Base-by-base conservation (phyloP, 2,797 vertebrate genomes). In the Columba guinea region DNA sequence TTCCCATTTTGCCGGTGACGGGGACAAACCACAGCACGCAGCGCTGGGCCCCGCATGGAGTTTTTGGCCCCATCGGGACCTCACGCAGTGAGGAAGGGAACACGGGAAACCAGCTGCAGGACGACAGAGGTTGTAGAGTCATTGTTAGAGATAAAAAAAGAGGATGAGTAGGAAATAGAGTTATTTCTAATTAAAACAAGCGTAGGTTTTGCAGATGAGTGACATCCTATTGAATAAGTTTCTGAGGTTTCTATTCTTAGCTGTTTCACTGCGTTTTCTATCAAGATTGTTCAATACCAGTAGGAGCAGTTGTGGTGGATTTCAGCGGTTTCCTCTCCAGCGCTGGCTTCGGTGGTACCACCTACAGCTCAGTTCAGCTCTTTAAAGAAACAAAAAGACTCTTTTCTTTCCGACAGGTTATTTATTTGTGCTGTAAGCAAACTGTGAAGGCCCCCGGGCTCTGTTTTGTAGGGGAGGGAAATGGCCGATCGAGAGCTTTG, bases 351-450 rank as follows among this genome's bases (percentile, higher is more conserved):
- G 2, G 24, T 30, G 71, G 83, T 58, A 73, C 51, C 51, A 17
- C 23, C 3, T 1, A 10, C 44, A 96, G 80, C 69, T 64, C 49
- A 7, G 30, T 63, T 55, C 24, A 75, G 73, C 80, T 91, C 64
- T 63, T 52, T 9, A 56, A 37, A 71, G 65, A 39, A 90, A 63
- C 11, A 23, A 78, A 92, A 74, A 35, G 23, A 35, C 41, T 44
- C 41, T 44, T 2, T 73, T 2, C 48, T 65, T 89, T 44, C 65
- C 68, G 35, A 15, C 32, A 39, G 44, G 52, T 77, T 90, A 88
- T 76, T 96, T 90, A 92, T 87, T 91, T 90, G 69, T 64, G 59
- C 55, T 75, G 48, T n/a, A 48, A 84, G 84, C 83, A 83, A 82
- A 65, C 81, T 65, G 68, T 55, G 86, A 88, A 86, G 34, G 82